A percentile compares a stretch with the other conserved stretches of the same genome.
Conservation (phyloP, 2,797 vertebrate species). For the Meda fulgida region DNA sequence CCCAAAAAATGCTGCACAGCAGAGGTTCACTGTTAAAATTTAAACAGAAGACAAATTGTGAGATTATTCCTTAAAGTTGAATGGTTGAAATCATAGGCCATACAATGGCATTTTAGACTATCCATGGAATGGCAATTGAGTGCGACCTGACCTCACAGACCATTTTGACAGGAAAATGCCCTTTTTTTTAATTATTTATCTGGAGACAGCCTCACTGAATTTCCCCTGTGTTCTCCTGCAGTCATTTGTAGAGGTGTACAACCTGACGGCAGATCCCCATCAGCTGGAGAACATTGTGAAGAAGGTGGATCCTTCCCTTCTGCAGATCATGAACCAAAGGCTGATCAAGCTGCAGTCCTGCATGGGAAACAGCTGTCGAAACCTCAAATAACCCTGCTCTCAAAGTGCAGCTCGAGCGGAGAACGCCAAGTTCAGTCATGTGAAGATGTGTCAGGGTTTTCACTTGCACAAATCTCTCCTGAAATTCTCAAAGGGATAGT, state of each 20-base stretch:
- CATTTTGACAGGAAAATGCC: background rate
- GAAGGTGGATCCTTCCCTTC: conserved; percentile 77
- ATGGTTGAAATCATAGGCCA: no score
- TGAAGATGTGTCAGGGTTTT: background rate
- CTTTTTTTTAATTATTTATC: no score
- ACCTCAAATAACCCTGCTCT: conserved; percentile 47
- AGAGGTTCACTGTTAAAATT: no score
- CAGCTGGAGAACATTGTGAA: conserved; percentile 84
- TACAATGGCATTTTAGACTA: background rate
- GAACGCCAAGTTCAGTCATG: background rate
- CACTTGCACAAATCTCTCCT: background rate
- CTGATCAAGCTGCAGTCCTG: conserved; percentile 84
- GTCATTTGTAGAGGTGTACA: conserved; percentile 82
- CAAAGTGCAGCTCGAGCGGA: background rate
- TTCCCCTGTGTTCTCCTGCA: conserved; percentile 46
- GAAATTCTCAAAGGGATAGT: background rate
- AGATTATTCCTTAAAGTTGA: no score
- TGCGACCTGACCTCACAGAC: background rate
- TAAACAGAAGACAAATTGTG: no score
- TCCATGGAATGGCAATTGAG: background rate
- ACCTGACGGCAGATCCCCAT: conserved; percentile 77
- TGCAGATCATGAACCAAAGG: conserved; percentile 82
- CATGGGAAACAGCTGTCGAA: conserved; percentile 69
- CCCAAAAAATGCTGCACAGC: no score
- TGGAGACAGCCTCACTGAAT: background rate